Evolutionary conservation across 2,888 invertebrate genomes (phyloP).

Genomic region (Erebia epiphron): DNA sequence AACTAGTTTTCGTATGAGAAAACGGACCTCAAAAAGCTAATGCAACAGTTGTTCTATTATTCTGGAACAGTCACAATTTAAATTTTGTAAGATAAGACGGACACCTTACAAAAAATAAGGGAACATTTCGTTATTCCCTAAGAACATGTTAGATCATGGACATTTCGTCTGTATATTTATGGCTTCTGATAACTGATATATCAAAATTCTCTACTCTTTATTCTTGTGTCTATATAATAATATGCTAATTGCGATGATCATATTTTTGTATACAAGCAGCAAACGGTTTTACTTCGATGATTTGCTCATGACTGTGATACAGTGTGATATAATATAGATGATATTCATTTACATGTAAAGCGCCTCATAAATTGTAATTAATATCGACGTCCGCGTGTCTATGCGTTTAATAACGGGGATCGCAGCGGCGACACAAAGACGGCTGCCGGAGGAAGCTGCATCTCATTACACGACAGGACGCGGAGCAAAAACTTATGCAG

Average conservation of each 20-base stretch:
- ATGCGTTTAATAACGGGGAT: conserved; percentile 10
- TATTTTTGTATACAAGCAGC: not conserved
- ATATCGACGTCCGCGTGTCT: not conserved
- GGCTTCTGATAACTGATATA: no score
- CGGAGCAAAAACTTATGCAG: conserved; percentile 55
- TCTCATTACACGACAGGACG: conserved; percentile 62
- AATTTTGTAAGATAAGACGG: no score
- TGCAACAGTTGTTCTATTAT: no score
- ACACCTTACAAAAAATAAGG: no score
- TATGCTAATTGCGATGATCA: no score
- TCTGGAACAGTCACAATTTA: no score
- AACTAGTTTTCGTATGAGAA: no score
- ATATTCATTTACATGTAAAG: not conserved
- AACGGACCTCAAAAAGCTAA: no score
- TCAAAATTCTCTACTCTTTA: no score
- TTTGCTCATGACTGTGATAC: not conserved
- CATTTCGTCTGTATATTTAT: no score
- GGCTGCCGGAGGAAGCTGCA: conserved; percentile 52
- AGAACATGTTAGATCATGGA: no score
- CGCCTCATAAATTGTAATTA: conserved; percentile 1
- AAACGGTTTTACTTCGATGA: not conserved
- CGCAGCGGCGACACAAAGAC: conserved; percentile 37
- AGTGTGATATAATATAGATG: not conserved
- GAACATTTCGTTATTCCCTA: no score
- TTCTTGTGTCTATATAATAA: not conserved